These are phyloP conservation scores for Nematolebias whitei DNA, from an alignment of 2,113 vertebrate species.

Conservation along the genomic window DNA sequence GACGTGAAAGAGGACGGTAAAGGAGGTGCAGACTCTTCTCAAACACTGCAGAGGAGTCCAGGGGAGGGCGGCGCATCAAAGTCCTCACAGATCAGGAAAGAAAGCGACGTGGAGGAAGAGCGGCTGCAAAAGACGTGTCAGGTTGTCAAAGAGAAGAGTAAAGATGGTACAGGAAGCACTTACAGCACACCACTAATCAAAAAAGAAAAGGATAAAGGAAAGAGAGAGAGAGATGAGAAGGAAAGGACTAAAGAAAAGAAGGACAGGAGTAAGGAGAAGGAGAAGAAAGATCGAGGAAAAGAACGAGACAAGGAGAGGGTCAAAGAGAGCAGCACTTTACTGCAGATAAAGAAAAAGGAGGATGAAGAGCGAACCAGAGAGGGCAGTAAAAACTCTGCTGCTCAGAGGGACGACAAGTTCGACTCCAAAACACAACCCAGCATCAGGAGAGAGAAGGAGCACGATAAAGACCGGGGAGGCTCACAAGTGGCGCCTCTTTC, in stretches of 20 bases:
- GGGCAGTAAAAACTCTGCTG: constrained; percentile 39
- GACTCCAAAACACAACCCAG: constrained; percentile 54
- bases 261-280: constrained; percentile 62
- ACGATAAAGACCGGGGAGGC: constrained; percentile 49
- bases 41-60: constrained; percentile 24
- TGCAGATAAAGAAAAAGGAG: constrained; percentile 62
- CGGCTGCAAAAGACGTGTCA: constrained; percentile 55
- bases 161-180: constrained; percentile 45
- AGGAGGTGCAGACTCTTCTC: constrained; percentile 22
- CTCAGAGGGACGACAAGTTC: constrained; percentile 64
- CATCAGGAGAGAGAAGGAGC: constrained; percentile 69
- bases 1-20: constrained; percentile 25
- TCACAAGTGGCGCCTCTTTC: constrained; percentile 17
- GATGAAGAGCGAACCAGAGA: constrained; percentile 63
- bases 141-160: constrained; percentile 61
- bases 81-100: constrained; percentile 56
- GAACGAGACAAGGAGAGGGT: constrained; percentile 60
- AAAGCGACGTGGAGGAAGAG: constrained; percentile 57
- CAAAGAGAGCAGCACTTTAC: constrained; percentile 28
- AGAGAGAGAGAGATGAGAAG: constrained; percentile 55
- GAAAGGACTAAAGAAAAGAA: constrained; percentile 53
- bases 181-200: constrained; percentile 50
- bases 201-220: constrained; percentile 65
- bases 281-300: constrained; percentile 58
- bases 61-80: constrained; percentile 41